These are phyloP conservation scores for Protobothrops mucrosquamatus DNA, from an alignment of 2,113 vertebrate species.

Conservation along the genomic window DNA sequence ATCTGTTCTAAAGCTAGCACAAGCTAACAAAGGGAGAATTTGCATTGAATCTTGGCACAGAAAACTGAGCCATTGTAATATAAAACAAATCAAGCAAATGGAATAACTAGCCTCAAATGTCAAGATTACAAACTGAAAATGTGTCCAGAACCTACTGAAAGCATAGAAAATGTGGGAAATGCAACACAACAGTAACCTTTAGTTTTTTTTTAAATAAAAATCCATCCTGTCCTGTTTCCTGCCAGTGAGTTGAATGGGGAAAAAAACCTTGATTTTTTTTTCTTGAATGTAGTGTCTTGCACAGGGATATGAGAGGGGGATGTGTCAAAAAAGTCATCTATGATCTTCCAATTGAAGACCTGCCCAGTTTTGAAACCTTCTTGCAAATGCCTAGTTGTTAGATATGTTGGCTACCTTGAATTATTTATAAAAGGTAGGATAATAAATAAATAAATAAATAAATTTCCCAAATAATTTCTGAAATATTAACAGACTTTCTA, in stretches of 20 bases:
- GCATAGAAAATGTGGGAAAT: neutral
- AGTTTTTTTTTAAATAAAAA: neutral
- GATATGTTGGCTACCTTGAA: neutral
- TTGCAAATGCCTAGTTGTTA: neutral
- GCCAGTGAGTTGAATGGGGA: too few relatives aligned
- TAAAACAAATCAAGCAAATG: neutral
- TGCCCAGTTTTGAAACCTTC: too few relatives aligned
- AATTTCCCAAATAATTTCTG: neutral
- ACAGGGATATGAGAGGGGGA: too few relatives aligned
- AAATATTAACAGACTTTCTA: neutral
- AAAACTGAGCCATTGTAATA: neutral
- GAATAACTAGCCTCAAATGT: neutral
- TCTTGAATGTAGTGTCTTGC: too few relatives aligned
- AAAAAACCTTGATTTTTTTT: too few relatives aligned
- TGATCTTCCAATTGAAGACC: too few relatives aligned
- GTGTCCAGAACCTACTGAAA: neutral
- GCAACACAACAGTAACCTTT: neutral
- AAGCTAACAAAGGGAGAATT: neutral
- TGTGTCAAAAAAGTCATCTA: too few relatives aligned
- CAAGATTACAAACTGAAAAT: neutral
- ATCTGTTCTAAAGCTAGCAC: neutral
- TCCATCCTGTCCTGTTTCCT: neutral
- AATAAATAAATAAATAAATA: neutral
- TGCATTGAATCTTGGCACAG: neutral
- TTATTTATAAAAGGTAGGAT: neutral